These are phyloP conservation scores for Phocoena sinus DNA, from an alignment of 2,113 vertebrate species.

Conservation along the genomic window DNA sequence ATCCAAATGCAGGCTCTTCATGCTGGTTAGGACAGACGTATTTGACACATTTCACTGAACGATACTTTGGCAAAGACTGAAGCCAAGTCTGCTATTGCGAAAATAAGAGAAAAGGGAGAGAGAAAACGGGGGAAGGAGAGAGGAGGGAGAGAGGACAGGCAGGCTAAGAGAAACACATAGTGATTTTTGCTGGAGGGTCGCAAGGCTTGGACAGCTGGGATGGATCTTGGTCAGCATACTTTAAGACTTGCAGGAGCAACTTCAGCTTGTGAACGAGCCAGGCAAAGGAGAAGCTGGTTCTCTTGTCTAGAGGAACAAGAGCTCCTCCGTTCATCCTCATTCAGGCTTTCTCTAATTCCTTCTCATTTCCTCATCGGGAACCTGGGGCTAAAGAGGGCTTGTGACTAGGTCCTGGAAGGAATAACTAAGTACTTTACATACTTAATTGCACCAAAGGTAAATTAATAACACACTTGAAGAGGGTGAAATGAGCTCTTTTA, in stretches of 20 bases:
- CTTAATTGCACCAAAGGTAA: conserved; percentile 52
- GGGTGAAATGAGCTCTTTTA: conserved; percentile 25
- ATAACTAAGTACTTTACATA: conserved; percentile 46
- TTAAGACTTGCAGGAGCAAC: neutral
- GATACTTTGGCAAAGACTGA: neutral
- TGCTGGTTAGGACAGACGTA: neutral
- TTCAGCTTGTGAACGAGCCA: neutral
- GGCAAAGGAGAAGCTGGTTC: neutral
- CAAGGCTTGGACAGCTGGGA: neutral
- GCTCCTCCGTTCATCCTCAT: neutral
- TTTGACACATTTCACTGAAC: conserved; percentile 12
- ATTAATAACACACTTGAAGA: conserved; percentile 55
- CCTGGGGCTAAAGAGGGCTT: conserved; percentile 17
- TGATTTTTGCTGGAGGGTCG: neutral
- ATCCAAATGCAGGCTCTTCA: neutral
- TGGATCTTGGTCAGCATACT: neutral
- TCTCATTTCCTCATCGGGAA: conserved; percentile 43
- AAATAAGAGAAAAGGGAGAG: neutral
- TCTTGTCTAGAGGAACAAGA: neutral
- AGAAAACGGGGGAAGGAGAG: neutral
- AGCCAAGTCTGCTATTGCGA: neutral
- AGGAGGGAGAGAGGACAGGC: neutral
- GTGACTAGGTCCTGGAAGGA: conserved; percentile 12
- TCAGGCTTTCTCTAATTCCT: conserved; percentile 28
- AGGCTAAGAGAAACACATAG: neutral